A percentile compares a stretch with the other conserved stretches of the same genome.
Conservation (phyloP, 1,140 invertebrate genomes). For the Formica exsecta region DNA sequence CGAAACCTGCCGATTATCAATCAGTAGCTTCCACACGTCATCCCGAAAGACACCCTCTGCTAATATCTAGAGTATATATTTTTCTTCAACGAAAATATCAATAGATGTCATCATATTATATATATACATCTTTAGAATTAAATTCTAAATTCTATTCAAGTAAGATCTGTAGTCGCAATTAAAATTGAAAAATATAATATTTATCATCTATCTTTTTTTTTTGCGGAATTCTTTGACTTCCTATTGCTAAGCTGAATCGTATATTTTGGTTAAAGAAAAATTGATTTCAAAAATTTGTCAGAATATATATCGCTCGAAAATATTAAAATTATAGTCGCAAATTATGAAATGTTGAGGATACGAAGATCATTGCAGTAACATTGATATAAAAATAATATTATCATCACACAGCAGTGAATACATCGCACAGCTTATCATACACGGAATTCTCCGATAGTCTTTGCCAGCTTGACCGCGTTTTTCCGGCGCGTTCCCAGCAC, state of each 20-base stretch:
- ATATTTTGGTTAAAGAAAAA: background rate
- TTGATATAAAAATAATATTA: background rate
- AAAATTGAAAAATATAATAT: conserved; percentile 7
- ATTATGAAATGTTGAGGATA: background rate
- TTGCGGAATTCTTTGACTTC: too few species aligned
- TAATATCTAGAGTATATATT: background rate
- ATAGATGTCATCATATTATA: background rate
- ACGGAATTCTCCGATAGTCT: background rate
- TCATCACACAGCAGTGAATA: background rate
- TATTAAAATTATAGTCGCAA: background rate
- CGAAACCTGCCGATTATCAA: too few species aligned
- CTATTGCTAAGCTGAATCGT: too few species aligned
- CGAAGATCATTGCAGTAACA: background rate
- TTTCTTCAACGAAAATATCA: background rate
- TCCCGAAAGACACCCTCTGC: too few species aligned
- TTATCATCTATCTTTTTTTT: background rate
- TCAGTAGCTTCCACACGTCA: too few species aligned
- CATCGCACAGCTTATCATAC: background rate
- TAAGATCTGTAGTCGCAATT: background rate
- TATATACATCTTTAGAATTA: background rate
- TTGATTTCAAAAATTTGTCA: background rate
- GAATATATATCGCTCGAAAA: background rate
- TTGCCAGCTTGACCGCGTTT: background rate
- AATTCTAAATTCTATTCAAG: background rate
- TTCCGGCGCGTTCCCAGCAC: background rate